Percentiles rank a stretch among this genome's conserved stretches.
These are phyloP conservation scores for Agriopis marginaria DNA, from an alignment of 2,888 invertebrate genomes.

Conservation along the genomic window DNA sequence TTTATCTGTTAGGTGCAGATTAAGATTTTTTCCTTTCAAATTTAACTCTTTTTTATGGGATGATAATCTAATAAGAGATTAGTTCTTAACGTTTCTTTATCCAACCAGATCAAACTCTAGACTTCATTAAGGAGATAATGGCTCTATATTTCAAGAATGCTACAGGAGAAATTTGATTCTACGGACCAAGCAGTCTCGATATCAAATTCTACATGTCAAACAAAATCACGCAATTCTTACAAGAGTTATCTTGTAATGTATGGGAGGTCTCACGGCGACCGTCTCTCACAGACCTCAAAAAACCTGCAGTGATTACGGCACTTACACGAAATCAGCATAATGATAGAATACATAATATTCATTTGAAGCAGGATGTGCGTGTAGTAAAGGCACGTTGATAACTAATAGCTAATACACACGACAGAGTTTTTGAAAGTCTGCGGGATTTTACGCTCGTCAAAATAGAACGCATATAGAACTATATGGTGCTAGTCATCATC, in stretches of 20 bases:
- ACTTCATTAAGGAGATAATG: too few species aligned
- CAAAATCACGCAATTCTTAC: slow-evolving; percentile 7
- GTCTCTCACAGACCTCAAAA: slow-evolving; percentile 18
- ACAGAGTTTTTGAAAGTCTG: not conserved
- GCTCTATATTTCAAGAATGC: too few species aligned
- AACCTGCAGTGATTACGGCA: slow-evolving; percentile 10
- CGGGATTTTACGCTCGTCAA: too few species aligned
- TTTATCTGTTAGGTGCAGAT: too few species aligned
- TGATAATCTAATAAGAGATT: too few species aligned
- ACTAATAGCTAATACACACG: not conserved
- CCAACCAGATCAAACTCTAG: too few species aligned
- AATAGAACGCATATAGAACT: too few species aligned
- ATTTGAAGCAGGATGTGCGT: slow-evolving; percentile 31
- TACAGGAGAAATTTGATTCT: not conserved
- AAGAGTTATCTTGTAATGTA: not conserved
- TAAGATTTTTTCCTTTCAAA: too few species aligned
- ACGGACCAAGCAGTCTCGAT: not conserved
- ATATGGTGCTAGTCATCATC: too few species aligned
- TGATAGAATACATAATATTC: slow-evolving; percentile 29
- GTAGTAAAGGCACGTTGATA: not conserved
- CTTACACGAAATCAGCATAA: slow-evolving; percentile 30
- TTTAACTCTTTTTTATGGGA: too few species aligned
- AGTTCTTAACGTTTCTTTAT: too few species aligned
- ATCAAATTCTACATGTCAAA: not conserved
- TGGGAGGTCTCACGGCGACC: slow-evolving; percentile 15